Evolutionary conservation across 1,140 invertebrate genomes (phyloP).

Genomic region (Brachionus calyciflorus): DNA sequence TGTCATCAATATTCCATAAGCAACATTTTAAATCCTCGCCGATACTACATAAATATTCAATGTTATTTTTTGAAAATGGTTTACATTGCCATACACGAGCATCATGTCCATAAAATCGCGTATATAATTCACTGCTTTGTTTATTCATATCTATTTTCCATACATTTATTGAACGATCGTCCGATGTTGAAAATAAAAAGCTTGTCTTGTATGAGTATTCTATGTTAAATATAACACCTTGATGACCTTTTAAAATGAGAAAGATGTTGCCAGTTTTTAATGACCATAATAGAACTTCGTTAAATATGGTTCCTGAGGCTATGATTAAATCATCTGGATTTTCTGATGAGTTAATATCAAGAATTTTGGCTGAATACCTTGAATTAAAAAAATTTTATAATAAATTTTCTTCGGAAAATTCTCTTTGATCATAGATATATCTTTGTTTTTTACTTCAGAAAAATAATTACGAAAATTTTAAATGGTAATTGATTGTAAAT

Average conservation of each 20-base stretch:
- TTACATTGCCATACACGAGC: constrained; percentile 40
- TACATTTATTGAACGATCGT: constrained; percentile 44
- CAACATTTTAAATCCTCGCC: constrained; percentile 45
- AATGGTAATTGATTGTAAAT: too few relatives aligned
- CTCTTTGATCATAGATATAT: too few relatives aligned
- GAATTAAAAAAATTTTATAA: not conserved
- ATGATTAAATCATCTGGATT: not conserved
- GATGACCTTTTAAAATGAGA: constrained; percentile 31
- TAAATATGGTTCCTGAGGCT: constrained; percentile 40
- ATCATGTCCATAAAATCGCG: constrained; percentile 35
- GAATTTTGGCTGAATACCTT: constrained; percentile 27
- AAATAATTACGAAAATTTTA: too few relatives aligned
- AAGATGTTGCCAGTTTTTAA: not conserved
- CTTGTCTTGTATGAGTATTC: not conserved
- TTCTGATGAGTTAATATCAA: not conserved
- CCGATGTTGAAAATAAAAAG: constrained; percentile 20
- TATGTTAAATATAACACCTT: constrained; percentile 45
- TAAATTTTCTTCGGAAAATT: not conserved
- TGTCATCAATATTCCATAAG: constrained; percentile 25
- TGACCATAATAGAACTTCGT: constrained; percentile 41
- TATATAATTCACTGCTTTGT: not conserved
- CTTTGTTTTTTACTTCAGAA: too few relatives aligned
- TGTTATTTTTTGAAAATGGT: not conserved
- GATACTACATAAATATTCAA: constrained; percentile 38
- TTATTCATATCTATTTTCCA: constrained; percentile 5